Conservation (phyloP, 2,888 invertebrate genomes). For the Phalera bucephala region DNA sequence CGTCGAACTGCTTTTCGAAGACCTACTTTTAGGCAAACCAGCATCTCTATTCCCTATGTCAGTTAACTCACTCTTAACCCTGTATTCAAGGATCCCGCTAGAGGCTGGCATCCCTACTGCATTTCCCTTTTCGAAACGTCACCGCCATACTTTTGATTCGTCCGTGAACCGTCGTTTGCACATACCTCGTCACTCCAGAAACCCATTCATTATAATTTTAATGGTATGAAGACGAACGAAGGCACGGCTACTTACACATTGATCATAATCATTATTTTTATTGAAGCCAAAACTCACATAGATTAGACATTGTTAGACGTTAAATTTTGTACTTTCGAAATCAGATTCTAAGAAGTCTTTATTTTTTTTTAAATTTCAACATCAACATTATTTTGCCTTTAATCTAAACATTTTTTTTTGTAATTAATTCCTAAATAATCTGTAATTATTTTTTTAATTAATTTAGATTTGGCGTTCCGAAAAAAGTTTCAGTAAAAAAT, state of each 20-base stretch:
- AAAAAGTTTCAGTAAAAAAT: constrained; percentile 82
- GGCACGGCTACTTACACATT: constrained; percentile 79
- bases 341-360: constrained; percentile 82
- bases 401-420: constrained; percentile 62
- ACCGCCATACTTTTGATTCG: constrained; percentile 35
- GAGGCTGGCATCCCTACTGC: constrained; percentile 41
- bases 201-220: constrained; percentile 34
- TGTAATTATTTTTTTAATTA: constrained; percentile 62
- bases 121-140: constrained; percentile 46
- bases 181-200: constrained; percentile 33
- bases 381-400: constrained; percentile 62
- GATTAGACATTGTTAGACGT: constrained; percentile 75
- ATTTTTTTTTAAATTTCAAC: constrained; percentile 68
- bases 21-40: constrained; percentile 61
- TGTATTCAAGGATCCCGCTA: constrained; percentile 58
- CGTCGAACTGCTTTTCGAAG: constrained; percentile 77
- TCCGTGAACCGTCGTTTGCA: constrained; percentile 33
- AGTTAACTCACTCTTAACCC: constrained; percentile 61
- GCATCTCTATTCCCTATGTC: constrained; percentile 49
- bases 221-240: constrained; percentile 76
- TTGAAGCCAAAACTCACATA: constrained; percentile 80
- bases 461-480: constrained; percentile 82
- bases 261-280: constrained; percentile 53
- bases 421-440: constrained; percentile 78
- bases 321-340: constrained; percentile 81